Conservation (phyloP, 1,140 invertebrate species). For the Drosophila nebulosa region DNA sequence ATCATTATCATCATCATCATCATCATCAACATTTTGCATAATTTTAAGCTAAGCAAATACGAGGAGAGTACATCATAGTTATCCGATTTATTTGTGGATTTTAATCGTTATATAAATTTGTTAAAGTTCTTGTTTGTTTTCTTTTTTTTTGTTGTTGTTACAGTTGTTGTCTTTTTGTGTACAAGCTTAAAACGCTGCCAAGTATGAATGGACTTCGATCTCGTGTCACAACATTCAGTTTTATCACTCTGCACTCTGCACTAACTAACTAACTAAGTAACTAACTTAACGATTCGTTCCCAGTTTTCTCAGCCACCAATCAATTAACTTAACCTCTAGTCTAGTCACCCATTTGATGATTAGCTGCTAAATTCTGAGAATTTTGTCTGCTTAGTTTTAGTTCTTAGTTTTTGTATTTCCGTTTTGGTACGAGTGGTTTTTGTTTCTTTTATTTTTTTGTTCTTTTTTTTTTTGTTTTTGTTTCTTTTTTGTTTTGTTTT, state of each 20-base stretch:
- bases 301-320: background rate
- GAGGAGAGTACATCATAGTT: conserved; percentile 64
- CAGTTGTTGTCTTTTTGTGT: conserved; percentile 67
- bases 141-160: background rate
- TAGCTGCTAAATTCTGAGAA: background rate
- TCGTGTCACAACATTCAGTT: conserved; percentile 13
- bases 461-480: conserved; percentile 38
- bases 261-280: conserved; percentile 9
- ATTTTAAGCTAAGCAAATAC: conserved; percentile 70
- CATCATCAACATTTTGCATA: conserved; percentile 30
- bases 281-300: background rate
- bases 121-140: background rate
- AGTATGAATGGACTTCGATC: conserved; percentile 43
- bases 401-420: background rate
- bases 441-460: background rate
- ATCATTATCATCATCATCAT: background rate
- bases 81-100: background rate
- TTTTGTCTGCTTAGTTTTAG: conserved; percentile 2
- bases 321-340: background rate
- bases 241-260: conserved; percentile 19
- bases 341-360: background rate
- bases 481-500: conserved; percentile 30
- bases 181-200: conserved; percentile 65
- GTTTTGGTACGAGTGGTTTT: conserved; percentile 1
- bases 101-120: background rate